Evolutionary conservation across 2,113 vertebrate genomes (phyloP).

Genomic region (Hymenochirus boettgeri): DNA sequence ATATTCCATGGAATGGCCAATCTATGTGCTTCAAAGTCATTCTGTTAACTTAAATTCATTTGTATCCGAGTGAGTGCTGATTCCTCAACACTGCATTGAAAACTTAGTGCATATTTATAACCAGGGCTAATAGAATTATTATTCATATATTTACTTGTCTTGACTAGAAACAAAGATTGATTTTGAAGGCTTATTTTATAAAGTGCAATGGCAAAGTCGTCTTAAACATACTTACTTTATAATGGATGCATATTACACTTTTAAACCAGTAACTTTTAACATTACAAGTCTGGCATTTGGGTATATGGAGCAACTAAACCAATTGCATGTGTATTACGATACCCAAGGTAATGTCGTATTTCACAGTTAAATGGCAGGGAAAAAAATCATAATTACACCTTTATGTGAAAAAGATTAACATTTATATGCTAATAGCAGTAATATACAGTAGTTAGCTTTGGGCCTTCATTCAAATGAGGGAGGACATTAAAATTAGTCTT

Average conservation of each 20-base stretch:
- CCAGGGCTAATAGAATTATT: constrained; percentile 40
- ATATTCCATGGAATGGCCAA: not conserved
- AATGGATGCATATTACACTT: constrained; percentile 22
- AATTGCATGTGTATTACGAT: constrained; percentile 39
- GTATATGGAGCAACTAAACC: not conserved
- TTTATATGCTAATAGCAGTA: constrained; percentile 58
- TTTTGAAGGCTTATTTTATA: constrained; percentile 11
- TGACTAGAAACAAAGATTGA: constrained; percentile 36
- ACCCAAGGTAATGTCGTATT: constrained; percentile 42
- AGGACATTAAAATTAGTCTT: constrained; percentile 53
- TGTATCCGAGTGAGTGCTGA: constrained; percentile 43
- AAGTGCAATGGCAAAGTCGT: not conserved
- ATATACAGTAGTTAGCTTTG: constrained; percentile 34
- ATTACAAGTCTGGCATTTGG: constrained; percentile 27
- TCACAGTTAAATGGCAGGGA: constrained; percentile 46
- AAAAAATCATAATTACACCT: constrained; percentile 59
- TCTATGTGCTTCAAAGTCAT: constrained; percentile 44
- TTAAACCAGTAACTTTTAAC: constrained; percentile 22
- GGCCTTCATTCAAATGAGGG: constrained; percentile 47
- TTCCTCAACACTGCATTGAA: constrained; percentile 43
- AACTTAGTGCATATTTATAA: constrained; percentile 46
- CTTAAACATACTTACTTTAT: constrained; percentile 6
- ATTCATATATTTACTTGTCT: constrained; percentile 45
- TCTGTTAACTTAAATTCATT: constrained; percentile 48
- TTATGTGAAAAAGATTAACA: constrained; percentile 51